A percentile compares a stretch with the other conserved stretches of the same genome.
These are phyloP conservation scores for Hypotaenidia philippensis DNA, from an alignment of 2,797 vertebrate genomes.

Conservation along the genomic window DNA sequence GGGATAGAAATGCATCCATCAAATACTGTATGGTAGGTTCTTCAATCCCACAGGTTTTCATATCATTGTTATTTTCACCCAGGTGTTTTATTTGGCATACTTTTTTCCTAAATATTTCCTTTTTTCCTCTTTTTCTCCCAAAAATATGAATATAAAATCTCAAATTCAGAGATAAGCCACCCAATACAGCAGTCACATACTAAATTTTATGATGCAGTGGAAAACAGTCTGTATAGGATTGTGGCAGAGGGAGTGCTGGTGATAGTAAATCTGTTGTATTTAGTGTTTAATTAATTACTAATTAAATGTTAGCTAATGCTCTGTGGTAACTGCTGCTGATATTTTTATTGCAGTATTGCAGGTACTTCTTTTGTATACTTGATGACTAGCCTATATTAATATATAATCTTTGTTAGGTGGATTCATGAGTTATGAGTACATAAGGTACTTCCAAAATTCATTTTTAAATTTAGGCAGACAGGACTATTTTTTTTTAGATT, in stretches of 20 bases:
- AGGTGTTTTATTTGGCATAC: background rate
- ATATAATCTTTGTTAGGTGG: background rate
- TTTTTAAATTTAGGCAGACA: background rate
- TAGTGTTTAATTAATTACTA: background rate
- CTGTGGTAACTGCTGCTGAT: background rate
- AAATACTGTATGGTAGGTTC: background rate
- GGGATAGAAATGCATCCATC: background rate
- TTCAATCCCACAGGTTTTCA: background rate
- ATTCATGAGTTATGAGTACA: background rate
- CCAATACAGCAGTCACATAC: background rate
- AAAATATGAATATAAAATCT: background rate
- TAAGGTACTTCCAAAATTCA: background rate
- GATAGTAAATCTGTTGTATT: too few relatives aligned
- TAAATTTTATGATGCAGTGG: slow-evolving; percentile 31
- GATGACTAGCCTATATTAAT: background rate
- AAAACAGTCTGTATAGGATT: background rate
- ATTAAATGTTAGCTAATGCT: background rate
- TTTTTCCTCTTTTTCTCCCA: background rate
- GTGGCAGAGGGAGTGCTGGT: background rate
- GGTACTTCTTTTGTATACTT: background rate
- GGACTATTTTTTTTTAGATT: slow-evolving; percentile 56
- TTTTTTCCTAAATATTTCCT: background rate
- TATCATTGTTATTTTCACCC: background rate
- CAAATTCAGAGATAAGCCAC: background rate
- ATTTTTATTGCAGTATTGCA: background rate